These are phyloP conservation scores for Platypus cylindrus DNA, from an alignment of 2,888 invertebrate species.

Conservation along the genomic window DNA sequence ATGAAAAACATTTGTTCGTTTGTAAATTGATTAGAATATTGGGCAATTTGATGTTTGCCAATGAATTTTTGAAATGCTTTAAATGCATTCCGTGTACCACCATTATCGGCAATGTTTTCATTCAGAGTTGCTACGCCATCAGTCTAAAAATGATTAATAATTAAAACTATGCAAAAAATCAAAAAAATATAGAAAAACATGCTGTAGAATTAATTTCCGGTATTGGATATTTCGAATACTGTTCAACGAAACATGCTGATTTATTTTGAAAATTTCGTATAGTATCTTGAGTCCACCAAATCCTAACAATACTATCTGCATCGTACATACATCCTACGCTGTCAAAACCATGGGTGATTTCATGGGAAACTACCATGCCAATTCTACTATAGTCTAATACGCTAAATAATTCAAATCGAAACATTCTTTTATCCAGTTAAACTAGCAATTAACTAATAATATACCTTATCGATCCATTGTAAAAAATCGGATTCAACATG, in stretches of 20 bases:
- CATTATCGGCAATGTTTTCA: slow-evolving; percentile 36
- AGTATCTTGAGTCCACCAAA: slow-evolving; percentile 32
- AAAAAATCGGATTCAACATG: slow-evolving; percentile 30
- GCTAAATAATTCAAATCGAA: slow-evolving; percentile 19
- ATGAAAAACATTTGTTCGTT: slow-evolving; percentile 33
- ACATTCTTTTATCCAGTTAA: neutral
- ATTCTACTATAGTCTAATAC: slow-evolving; percentile 43
- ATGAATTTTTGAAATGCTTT: slow-evolving; percentile 25
- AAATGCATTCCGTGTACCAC: slow-evolving; percentile 30
- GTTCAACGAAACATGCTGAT: slow-evolving; percentile 33
- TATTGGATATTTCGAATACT: slow-evolving; percentile 33
- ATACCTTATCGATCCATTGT: slow-evolving; percentile 26
- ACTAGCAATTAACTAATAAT: slow-evolving; percentile 1
- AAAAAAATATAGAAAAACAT: slow-evolving; percentile 11
- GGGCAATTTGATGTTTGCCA: slow-evolving; percentile 1
- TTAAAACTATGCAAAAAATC: neutral
- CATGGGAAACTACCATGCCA: slow-evolving; percentile 44
- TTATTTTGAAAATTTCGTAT: slow-evolving; percentile 25
- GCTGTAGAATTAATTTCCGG: slow-evolving; percentile 29
- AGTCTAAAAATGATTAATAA: slow-evolving; percentile 23
- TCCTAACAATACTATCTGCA: slow-evolving; percentile 38
- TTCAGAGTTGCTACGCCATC: slow-evolving; percentile 40
- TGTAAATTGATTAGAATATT: slow-evolving; percentile 19
- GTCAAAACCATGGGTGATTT: slow-evolving; percentile 42
- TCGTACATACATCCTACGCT: slow-evolving; percentile 36